Conservation (phyloP, 1,140 invertebrate genomes). For the Drosophila mojavensis region DNA sequence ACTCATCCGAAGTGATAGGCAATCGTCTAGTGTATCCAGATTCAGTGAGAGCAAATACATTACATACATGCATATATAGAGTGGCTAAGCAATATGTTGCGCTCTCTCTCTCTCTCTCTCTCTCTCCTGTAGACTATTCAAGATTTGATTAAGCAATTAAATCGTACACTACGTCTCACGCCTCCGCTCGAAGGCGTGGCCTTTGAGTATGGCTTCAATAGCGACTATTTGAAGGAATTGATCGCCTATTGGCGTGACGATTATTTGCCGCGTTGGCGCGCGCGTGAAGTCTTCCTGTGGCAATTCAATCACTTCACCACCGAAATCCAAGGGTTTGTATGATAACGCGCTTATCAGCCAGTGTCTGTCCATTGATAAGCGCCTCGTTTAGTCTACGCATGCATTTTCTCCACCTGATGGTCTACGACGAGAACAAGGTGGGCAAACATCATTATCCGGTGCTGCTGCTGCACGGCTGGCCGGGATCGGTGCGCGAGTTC, state of each 20-base stretch:
- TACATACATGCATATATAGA: not conserved
- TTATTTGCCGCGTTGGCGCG: conserved; percentile 89
- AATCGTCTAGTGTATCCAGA: conserved; percentile 66
- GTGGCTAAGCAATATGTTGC: too few species aligned
- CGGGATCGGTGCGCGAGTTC: conserved; percentile 94
- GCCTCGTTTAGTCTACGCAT: conserved; percentile 87
- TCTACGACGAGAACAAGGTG: conserved; percentile 84
- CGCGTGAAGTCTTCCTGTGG: conserved; percentile 89
- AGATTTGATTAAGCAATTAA: conserved; percentile 54
- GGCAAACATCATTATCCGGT: conserved; percentile 86
- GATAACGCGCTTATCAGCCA: conserved; percentile 58
- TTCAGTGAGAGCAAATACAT: conserved; percentile 27
- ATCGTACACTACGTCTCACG: conserved; percentile 58
- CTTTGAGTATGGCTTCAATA: conserved; percentile 92
- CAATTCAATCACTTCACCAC: conserved; percentile 90
- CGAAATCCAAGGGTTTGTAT: conserved; percentile 87
- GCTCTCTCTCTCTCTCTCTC: not conserved
- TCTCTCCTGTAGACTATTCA: conserved; percentile 58
- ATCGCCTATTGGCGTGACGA: conserved; percentile 89
- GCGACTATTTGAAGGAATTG: conserved; percentile 87
- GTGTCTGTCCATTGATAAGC: conserved; percentile 26
- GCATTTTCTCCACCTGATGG: conserved; percentile 89
- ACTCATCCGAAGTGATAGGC: conserved; percentile 62
- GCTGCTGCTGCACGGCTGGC: conserved; percentile 95
- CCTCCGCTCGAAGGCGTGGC: conserved; percentile 87